Base-by-base conservation (phyloP, 1,140 invertebrate genomes). In the Temnothorax nylanderi region DNA sequence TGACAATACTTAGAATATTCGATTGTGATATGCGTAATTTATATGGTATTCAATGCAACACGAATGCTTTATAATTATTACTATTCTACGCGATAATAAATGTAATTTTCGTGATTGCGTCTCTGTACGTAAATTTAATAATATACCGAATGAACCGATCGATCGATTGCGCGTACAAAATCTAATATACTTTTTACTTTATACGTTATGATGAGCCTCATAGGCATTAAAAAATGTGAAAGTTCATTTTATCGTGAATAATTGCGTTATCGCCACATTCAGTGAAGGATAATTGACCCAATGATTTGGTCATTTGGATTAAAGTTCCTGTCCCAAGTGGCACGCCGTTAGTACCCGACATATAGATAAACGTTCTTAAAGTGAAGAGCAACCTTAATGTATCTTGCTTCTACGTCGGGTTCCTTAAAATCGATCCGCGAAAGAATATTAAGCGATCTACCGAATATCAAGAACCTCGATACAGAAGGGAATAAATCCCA, bases 31-130 rank as follows among this genome's bases (percentile, higher is more conserved):
- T 13, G 37, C n/a, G 1, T 67, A 67, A 67, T 67, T 67, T 67
- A 21, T 6, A 21, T 21, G 10, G n/a, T 8, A 21, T 44, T 11
- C 64, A 44, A 4, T 21, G 2, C 34, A 21, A 67, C 1, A 13
- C 37, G 16, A 67, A 67, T 67, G 37, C 64, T 67, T 21, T 44
- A 67, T 67, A 67, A 67, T 67, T 67, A 67, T 67, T 41, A 67
- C 4, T 67, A 18, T 1, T 67, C 64, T 44, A 44, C 37, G 18
- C 37, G 0, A 21, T 67, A 67, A 67, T 44, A 67, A 67, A 21
- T 67, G 44, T 67, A 67, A 67, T 67, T 67, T 67, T 67, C 37
- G 3, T 44, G 16, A 67, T 67, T 67, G 37, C n/a, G n/a, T 21
- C 1, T n/a, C 64, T 67, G 10, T 67, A 67, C 18, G 5, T 44